Conservation (phyloP, 2,113 vertebrate genomes). For the Forbesichthys papilliferus region DNA sequence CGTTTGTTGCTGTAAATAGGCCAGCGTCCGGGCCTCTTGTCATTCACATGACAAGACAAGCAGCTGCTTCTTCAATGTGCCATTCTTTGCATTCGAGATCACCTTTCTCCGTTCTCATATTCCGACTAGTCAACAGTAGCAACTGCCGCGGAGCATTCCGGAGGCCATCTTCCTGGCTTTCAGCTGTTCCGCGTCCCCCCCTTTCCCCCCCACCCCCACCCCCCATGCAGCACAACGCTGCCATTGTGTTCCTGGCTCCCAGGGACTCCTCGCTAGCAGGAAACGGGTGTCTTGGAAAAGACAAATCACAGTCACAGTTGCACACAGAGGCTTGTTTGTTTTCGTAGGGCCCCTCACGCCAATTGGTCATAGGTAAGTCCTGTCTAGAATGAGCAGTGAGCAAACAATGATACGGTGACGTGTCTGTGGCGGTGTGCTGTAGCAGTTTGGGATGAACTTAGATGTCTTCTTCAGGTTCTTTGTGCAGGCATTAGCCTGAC, state of each 20-base stretch:
- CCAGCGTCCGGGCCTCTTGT: conserved; percentile 68
- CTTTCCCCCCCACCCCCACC: conserved; percentile 38
- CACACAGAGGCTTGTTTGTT: conserved; percentile 76
- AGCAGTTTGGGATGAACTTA: background rate
- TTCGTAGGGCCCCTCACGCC: conserved; percentile 9
- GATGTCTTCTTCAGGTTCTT: background rate
- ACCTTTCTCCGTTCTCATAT: conserved; percentile 97
- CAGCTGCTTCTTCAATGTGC: conserved; percentile 98
- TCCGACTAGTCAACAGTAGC: conserved; percentile 99
- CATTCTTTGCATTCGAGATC: conserved; percentile 96
- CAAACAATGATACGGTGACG: conserved; percentile 15
- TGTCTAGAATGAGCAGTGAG: conserved; percentile 20
- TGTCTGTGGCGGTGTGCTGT: conserved; percentile 1
- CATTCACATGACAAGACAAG: conserved; percentile 87
- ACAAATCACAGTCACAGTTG: conserved; percentile 73
- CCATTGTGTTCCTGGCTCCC: conserved; percentile 90
- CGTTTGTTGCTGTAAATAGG: conserved; percentile 66
- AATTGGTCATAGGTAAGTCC: conserved; percentile 45
- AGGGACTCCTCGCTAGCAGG: conserved; percentile 80
- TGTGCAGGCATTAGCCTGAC: too few relatives aligned
- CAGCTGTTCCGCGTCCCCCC: conserved; percentile 89
- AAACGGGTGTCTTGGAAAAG: conserved; percentile 73
- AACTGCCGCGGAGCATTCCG: conserved; percentile 94
- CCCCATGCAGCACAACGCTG: conserved; percentile 90
- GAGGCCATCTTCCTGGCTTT: conserved; percentile 92